A percentile compares a stretch with the other conserved stretches of the same genome.
Conservation (phyloP, 2,888 invertebrate genomes). For the Beris morrisii region DNA sequence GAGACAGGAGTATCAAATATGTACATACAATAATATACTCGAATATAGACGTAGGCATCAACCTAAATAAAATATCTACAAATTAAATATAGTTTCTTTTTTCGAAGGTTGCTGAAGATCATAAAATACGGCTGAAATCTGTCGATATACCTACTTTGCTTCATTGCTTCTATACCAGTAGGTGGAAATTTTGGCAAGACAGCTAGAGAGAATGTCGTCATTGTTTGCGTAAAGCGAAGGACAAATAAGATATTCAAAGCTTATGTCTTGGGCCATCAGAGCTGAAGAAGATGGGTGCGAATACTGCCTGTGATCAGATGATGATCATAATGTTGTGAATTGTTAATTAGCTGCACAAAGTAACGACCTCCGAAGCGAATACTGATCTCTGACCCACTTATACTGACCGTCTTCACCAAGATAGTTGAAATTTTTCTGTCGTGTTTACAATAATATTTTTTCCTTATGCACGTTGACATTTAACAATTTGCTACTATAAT, state of each 20-base stretch:
- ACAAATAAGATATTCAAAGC: constrained; percentile 18
- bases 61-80: too few species aligned
- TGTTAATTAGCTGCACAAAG: constrained; percentile 30
- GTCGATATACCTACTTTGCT: constrained; percentile 6
- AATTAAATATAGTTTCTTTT: too few species aligned
- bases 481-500: too few species aligned
- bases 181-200: constrained; percentile 28
- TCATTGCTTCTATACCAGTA: constrained; percentile 5
- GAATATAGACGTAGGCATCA: too few species aligned
- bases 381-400: constrained; percentile 28
- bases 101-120: too few species aligned
- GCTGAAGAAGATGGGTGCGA: neutral
- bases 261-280: neutral
- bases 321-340: constrained; percentile 20
- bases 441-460: neutral
- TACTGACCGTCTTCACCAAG: neutral
- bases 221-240: constrained; percentile 18
- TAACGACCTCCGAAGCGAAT: constrained; percentile 23
- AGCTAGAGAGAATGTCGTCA: constrained; percentile 9
- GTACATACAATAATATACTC: too few species aligned
- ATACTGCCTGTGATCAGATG: neutral
- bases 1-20: too few species aligned
- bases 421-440: constrained; percentile 3
- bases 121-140: too few species aligned
- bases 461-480: too few species aligned